Percentiles rank a stretch among this genome's conserved stretches.
Evolutionary conservation across 2,888 invertebrate species (phyloP).

Genomic region (Xanthorhoe spadicearia): DNA sequence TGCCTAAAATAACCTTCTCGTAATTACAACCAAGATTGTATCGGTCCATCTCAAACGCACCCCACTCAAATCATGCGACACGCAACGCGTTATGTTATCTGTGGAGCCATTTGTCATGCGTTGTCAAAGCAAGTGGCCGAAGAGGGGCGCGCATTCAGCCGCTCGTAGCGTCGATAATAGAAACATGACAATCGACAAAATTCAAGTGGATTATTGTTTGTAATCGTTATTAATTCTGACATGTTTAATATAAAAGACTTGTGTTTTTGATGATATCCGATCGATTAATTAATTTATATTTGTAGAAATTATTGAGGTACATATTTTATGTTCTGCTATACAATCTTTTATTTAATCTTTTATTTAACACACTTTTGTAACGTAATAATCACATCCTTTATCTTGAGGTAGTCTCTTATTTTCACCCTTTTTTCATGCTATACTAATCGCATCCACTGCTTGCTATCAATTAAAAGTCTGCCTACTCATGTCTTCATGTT

Average conservation of each 20-base stretch:
- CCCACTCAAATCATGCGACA: constrained; percentile 36
- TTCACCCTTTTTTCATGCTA: too few relatives aligned
- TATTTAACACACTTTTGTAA: too few relatives aligned
- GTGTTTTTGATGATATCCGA: too few relatives aligned
- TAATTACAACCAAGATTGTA: constrained; percentile 33
- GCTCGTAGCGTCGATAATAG: constrained; percentile 43
- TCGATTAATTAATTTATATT: too few relatives aligned
- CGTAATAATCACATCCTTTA: too few relatives aligned
- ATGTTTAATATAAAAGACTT: background rate
- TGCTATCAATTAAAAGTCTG: too few relatives aligned
- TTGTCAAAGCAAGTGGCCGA: constrained; percentile 64
- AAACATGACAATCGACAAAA: constrained; percentile 44
- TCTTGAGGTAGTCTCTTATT: too few relatives aligned
- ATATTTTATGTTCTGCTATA: too few relatives aligned
- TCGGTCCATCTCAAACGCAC: constrained; percentile 31
- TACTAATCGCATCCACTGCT: too few relatives aligned
- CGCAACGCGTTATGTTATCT: constrained; percentile 44
- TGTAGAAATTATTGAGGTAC: too few relatives aligned
- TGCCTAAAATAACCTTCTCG: background rate
- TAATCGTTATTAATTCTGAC: constrained; percentile 28
- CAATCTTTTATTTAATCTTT: too few relatives aligned
- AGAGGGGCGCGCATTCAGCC: constrained; percentile 28
- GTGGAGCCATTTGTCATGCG: constrained; percentile 63
- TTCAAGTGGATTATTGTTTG: constrained; percentile 41
- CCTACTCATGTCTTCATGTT: too few relatives aligned